Evolutionary conservation across 2,797 vertebrate species (phyloP), one percentile per base, ranked within the genome.

Genomic region (Aulostomus chinensis): DNA sequence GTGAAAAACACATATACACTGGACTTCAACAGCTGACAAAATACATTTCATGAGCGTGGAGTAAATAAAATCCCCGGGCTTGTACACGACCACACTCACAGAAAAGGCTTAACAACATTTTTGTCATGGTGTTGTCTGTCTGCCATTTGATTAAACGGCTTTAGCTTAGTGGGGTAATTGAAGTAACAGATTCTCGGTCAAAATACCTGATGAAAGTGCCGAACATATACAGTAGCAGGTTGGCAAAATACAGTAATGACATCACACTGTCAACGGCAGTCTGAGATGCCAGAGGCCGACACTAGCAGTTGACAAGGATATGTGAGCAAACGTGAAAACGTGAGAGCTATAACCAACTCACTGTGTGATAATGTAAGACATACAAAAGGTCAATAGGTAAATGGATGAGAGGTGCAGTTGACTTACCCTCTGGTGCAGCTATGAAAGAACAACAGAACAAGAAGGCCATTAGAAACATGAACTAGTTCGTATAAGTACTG

Each of bases 391-490:
- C 54, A 70, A 32, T 13, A 20, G 39, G 37, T 25, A 56, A 46
- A 47, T 8, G 50, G 2, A 14, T 30, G 2, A 15, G 18, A 16
- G 37, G 34, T 50, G 56, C 26, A 25, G 68, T 39, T 55, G 50
- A 84, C 87, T 86, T 76, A 89, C 87, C 80, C 21, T 58, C 78
- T 8, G 80, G 58, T 55, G 68, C 76, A 5, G 26, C 86, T 88
- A 73, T 11, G 45, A 56, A 65, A 54, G 0, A 76, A n/a, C 78
- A 58, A 80, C n/a, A 80, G 26, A 69, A 48, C 1, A 21, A 31
- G 13, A 30, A 36, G 15, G 46, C 0, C 2, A 71, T 82, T 47
- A 81, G 62, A 66, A 38, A 35, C 33, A 15, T 8, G 22, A 24
- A 8, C 22, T 6, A 9, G 8, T 14, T 6, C 1, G 12, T n/a